Percentiles rank a stretch among this genome's conserved stretches.
Evolutionary conservation across 92 coral and sea anemone species (phyloP).

Genomic region (Pocillopora grandis): DNA sequence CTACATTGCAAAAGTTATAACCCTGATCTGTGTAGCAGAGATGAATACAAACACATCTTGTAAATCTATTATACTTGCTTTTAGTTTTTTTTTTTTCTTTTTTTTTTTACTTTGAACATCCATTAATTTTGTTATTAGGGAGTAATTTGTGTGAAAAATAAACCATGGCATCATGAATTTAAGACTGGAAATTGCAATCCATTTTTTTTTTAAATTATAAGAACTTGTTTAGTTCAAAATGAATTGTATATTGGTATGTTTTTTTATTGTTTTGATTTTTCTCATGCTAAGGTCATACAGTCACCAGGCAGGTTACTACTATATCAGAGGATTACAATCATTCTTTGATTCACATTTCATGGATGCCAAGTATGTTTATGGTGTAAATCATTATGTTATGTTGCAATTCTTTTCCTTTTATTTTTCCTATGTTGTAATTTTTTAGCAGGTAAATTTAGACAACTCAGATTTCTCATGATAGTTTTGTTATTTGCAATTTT

Average conservation of each 20-base stretch:
- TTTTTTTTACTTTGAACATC: no score
- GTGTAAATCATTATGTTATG: neutral
- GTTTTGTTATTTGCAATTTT: neutral
- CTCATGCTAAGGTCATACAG: constrained; percentile 71
- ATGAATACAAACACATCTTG: no score
- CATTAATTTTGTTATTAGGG: no score
- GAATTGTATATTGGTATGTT: neutral
- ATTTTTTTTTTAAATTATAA: no score
- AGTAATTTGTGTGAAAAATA: no score
- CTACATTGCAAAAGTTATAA: no score
- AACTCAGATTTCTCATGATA: neutral
- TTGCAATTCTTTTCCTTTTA: neutral
- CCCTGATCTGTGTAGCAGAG: no score
- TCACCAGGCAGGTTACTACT: constrained; percentile 88
- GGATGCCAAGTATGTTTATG: constrained; percentile 86
- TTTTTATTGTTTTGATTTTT: neutral
- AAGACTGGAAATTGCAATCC: no score
- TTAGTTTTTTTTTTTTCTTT: no score
- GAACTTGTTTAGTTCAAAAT: no score
- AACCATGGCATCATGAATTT: no score
- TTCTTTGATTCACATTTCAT: constrained; percentile 84
- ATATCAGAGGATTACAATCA: constrained; percentile 79
- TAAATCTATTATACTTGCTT: no score
- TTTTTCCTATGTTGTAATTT: neutral
- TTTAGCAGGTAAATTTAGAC: neutral